Evolutionary conservation across 1,140 invertebrate species (phyloP).

Genomic region (Cydia amplana): DNA sequence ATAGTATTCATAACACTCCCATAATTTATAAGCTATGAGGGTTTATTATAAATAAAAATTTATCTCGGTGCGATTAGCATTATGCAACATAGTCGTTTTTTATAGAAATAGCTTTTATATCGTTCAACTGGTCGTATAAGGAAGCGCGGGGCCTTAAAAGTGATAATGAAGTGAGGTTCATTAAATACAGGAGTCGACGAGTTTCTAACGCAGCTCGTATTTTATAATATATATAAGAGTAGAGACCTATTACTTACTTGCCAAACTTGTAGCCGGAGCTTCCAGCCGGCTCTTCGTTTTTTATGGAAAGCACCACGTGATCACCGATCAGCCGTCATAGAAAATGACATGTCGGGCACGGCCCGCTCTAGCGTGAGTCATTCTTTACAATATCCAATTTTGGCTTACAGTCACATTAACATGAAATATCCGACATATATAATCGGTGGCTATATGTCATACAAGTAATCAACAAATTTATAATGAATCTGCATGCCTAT

Average conservation of each 20-base stretch:
- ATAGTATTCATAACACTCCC: constrained; percentile 27
- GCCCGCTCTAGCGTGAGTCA: no score
- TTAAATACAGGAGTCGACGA: neutral
- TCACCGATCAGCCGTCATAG: no score
- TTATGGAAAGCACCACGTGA: no score
- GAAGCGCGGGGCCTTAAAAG: neutral
- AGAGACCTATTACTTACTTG: neutral
- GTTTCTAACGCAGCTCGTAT: neutral
- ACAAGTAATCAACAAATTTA: neutral
- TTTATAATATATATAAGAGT: neutral
- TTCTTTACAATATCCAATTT: no score
- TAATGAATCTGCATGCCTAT: neutral
- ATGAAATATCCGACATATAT: neutral
- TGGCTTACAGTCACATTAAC: no score
- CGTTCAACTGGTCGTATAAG: neutral
- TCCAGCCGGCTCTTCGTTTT: no score
- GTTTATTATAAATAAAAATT: constrained; percentile 16
- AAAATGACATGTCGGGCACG: no score
- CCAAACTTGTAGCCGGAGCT: no score
- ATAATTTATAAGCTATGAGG: neutral
- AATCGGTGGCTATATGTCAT: neutral
- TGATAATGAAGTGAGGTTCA: neutral
- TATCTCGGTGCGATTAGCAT: neutral
- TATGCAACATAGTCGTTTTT: neutral
- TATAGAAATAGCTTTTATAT: neutral